Evolutionary conservation across 2,113 vertebrate genomes (phyloP).

Genomic region (Electrona antarctica): DNA sequence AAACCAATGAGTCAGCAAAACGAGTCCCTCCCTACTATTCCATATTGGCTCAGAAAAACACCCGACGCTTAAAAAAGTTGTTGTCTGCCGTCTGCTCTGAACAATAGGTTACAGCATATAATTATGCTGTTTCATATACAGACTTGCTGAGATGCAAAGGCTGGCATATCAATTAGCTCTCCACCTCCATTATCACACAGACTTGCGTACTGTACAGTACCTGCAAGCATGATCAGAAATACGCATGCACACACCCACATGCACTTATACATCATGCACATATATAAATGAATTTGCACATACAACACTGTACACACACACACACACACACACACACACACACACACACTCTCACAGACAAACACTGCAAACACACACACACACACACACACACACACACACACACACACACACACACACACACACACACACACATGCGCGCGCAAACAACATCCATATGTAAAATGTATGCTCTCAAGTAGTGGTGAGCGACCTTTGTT

Average conservation of each 20-base stretch:
- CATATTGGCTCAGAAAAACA: not conserved
- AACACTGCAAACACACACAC: too few relatives aligned
- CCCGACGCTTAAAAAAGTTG: not conserved
- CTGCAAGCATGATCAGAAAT: too few relatives aligned
- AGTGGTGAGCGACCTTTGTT: too few relatives aligned
- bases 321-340: not conserved
- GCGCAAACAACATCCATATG: too few relatives aligned
- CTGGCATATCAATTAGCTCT: constrained; percentile 27
- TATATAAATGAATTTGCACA: not conserved
- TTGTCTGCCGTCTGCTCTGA: not conserved
- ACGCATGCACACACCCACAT: too few relatives aligned
- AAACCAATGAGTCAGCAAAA: not conserved
- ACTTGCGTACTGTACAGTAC: too few relatives aligned
- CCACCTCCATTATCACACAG: constrained; percentile 11
- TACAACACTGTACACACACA: not conserved
- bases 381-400: too few relatives aligned
- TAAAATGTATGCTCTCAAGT: too few relatives aligned
- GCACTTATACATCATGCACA: constrained; percentile 21
- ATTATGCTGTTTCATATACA: constrained; percentile 18
- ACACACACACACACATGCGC: too few relatives aligned
- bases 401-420: too few relatives aligned
- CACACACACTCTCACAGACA: not conserved
- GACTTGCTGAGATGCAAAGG: constrained; percentile 28
- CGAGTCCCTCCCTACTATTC: not conserved
- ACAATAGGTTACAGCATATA: constrained; percentile 2